Evolutionary conservation across 2,113 vertebrate species (phyloP).

Genomic region (Cochlearius cochlearius): DNA sequence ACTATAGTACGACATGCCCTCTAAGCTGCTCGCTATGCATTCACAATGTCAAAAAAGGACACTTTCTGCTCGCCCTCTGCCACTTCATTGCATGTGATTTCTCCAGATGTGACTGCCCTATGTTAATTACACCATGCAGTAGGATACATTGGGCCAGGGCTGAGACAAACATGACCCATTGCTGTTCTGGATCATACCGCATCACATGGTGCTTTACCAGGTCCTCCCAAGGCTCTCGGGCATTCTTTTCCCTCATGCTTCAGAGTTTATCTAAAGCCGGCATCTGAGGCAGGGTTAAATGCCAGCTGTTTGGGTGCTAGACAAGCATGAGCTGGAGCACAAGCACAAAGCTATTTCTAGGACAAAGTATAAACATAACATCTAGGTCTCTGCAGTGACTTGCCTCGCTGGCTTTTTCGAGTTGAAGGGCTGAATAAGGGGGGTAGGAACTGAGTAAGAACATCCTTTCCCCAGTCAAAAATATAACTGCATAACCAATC

Average conservation of each 20-base stretch:
- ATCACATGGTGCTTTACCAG: not conserved
- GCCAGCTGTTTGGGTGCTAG: not conserved
- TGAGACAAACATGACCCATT: not conserved
- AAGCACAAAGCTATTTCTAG: not conserved
- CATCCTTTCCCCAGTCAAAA: not conserved
- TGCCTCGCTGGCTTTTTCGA: not conserved
- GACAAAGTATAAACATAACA: not conserved
- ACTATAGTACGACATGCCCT: rapidly evolving
- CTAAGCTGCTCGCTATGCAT: not conserved
- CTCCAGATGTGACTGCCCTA: not conserved
- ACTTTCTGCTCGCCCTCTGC: not conserved
- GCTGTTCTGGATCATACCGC: not conserved
- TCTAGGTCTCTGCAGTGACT: not conserved
- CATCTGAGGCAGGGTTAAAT: not conserved
- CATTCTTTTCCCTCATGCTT: not conserved
- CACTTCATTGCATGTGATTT: not conserved
- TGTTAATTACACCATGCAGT: not conserved
- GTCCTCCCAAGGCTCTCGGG: not conserved
- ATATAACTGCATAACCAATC: not conserved
- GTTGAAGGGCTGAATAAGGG: not conserved
- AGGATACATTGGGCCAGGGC: not conserved
- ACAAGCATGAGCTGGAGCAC: not conserved
- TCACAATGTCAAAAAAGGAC: not conserved
- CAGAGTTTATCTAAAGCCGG: not conserved
- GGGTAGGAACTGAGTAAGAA: not conserved